Percentiles rank a stretch among this genome's conserved stretches.
Evolutionary conservation across 1,140 invertebrate genomes (phyloP).

Genomic region (Saccostrea echinata): DNA sequence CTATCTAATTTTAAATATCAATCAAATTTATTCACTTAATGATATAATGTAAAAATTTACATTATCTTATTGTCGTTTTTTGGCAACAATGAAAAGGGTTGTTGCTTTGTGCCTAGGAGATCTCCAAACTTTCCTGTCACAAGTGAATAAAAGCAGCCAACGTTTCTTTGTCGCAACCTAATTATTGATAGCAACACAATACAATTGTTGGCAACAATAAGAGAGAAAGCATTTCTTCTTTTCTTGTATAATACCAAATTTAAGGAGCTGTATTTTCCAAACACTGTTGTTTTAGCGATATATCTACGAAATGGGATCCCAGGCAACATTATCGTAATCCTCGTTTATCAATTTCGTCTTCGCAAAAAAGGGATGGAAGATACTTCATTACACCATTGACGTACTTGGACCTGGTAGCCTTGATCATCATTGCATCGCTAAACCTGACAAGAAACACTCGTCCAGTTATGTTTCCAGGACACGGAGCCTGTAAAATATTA

Average conservation of each 20-base stretch:
- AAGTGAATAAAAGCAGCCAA: neutral
- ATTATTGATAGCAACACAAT: neutral
- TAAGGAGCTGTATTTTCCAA: neutral
- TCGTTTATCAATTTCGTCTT: slow-evolving; percentile 41
- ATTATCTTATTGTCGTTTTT: neutral
- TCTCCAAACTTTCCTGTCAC: neutral
- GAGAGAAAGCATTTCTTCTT: neutral
- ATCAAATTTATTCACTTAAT: too few relatives aligned
- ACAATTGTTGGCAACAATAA: neutral
- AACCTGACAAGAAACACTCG: slow-evolving; percentile 19
- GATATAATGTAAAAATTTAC: too few relatives aligned
- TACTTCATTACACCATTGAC: slow-evolving; percentile 40
- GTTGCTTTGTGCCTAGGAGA: neutral
- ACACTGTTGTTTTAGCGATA: slow-evolving; percentile 9
- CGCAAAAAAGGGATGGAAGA: slow-evolving; percentile 19
- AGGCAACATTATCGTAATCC: slow-evolving; percentile 23
- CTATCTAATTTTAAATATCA: too few relatives aligned
- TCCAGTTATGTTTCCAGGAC: slow-evolving; percentile 10
- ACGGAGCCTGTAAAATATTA: slow-evolving; percentile 38
- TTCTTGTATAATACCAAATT: neutral
- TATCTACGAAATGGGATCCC: slow-evolving; percentile 18
- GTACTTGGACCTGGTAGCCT: slow-evolving; percentile 18
- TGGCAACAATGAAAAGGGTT: too few relatives aligned
- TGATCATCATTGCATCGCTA: neutral
- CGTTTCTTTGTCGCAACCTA: neutral